Conservation (phyloP, 2,888 invertebrate genomes). For the Malthinus seriepunctatus region DNA sequence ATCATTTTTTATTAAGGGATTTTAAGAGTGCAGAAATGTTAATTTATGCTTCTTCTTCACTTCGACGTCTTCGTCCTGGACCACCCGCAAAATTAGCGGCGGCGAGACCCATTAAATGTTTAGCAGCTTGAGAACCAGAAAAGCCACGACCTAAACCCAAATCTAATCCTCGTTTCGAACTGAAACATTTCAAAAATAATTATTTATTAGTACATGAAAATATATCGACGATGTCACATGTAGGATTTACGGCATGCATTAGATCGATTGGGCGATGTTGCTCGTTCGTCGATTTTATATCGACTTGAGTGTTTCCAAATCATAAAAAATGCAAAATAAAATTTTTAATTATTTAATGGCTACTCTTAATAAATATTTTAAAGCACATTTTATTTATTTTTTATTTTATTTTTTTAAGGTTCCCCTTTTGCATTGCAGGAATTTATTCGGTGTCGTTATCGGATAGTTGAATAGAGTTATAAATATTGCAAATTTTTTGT, state of each 20-base stretch:
- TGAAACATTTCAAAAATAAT: slow-evolving; percentile 50
- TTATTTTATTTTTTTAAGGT: no score
- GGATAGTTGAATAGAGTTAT: background rate
- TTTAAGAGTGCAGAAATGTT: background rate
- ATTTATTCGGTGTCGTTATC: background rate
- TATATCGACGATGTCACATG: background rate
- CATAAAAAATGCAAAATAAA: no score
- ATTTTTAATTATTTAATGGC: no score
- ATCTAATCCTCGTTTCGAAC: slow-evolving; percentile 85
- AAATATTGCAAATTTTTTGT: slow-evolving; percentile 11
- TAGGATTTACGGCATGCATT: background rate
- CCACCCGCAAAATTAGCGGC: slow-evolving; percentile 89
- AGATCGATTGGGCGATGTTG: background rate
- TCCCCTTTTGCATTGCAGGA: background rate
- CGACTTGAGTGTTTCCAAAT: no score
- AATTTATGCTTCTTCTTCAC: slow-evolving; percentile 51
- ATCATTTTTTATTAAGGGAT: slow-evolving; percentile 3
- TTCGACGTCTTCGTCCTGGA: slow-evolving; percentile 84
- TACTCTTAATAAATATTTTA: no score
- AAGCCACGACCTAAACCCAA: slow-evolving; percentile 86
- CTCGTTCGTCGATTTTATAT: no score
- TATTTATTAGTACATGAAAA: background rate
- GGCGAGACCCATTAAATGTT: slow-evolving; percentile 88
- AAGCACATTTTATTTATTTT: no score
- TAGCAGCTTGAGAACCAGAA: slow-evolving; percentile 87